Conservation (phyloP, 2,113 vertebrate genomes). For the Pomatorhinus ruficollis region DNA sequence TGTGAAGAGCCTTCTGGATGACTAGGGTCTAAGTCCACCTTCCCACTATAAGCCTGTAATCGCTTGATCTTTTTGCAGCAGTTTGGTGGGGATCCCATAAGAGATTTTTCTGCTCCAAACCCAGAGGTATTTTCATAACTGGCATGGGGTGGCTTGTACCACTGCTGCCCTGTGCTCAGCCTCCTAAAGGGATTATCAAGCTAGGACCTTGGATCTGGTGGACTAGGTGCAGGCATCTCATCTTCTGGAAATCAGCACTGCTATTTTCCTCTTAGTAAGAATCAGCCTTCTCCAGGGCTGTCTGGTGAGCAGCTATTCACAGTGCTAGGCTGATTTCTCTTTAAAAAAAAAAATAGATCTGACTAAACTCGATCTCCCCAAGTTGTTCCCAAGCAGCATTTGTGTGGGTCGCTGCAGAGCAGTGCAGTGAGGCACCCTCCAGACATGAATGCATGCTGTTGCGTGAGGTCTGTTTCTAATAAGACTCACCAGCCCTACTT, state of each 20-base stretch:
- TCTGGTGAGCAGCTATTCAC: not conserved
- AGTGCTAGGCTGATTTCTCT: not conserved
- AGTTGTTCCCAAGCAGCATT: constrained; percentile 7
- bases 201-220: not conserved
- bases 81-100: not conserved
- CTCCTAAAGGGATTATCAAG: not conserved
- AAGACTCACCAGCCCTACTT: constrained; percentile 14
- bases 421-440: not conserved
- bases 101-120: not conserved
- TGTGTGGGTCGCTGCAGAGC: constrained; percentile 2
- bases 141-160: not conserved
- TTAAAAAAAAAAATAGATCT: not conserved
- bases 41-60: not conserved
- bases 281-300: not conserved
- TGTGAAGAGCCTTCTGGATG: not conserved
- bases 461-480: constrained; percentile 28
- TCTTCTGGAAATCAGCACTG: not conserved
- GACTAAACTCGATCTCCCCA: not conserved
- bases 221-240: not conserved
- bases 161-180: not conserved
- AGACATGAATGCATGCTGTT: not conserved
- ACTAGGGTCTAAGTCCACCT: not conserved
- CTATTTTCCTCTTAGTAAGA: not conserved
- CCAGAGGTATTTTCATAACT: not conserved
- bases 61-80: rapidly evolving